phyloP scores from a whole-genome alignment of 1,140 invertebrate genomes.

The Campoletis sonorensis region DNA sequence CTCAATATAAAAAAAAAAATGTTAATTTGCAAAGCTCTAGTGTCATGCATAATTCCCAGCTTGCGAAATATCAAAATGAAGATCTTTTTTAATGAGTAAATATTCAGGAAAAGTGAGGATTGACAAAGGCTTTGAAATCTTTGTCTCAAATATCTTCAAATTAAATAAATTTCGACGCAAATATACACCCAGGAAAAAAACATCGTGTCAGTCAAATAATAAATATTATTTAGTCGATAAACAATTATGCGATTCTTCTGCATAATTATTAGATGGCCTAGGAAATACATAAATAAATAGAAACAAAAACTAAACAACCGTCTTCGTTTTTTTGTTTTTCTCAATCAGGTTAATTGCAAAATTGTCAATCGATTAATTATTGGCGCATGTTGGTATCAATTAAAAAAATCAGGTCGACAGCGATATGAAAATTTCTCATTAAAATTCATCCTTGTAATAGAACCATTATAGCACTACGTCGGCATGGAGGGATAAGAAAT shows the following conservation, averaged over 20 bases:
- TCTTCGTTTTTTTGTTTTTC: background rate
- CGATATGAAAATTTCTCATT: background rate
- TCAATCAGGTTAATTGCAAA: background rate
- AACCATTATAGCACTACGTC: background rate
- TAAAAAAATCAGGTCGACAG: background rate
- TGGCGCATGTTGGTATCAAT: background rate
- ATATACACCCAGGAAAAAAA: too few species aligned
- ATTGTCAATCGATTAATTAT: background rate
- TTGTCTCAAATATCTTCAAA: background rate
- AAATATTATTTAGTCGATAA: too few species aligned
- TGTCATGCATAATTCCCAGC: constrained; percentile 18
- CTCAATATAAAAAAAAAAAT: constrained; percentile 29
- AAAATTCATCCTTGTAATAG: background rate
- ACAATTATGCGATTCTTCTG: too few species aligned
- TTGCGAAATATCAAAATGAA: constrained; percentile 31
- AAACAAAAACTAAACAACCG: background rate
- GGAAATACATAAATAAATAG: too few species aligned
- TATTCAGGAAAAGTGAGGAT: background rate
- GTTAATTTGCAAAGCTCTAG: constrained; percentile 32
- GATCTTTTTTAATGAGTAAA: background rate
- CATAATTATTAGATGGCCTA: too few species aligned
- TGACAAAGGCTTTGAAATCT: background rate
- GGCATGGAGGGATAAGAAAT: background rate
- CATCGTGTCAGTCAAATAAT: too few species aligned
- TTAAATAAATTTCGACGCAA: too few species aligned